Conservation (phyloP, 1,140 invertebrate genomes). For the Chironomus striatipennis region DNA sequence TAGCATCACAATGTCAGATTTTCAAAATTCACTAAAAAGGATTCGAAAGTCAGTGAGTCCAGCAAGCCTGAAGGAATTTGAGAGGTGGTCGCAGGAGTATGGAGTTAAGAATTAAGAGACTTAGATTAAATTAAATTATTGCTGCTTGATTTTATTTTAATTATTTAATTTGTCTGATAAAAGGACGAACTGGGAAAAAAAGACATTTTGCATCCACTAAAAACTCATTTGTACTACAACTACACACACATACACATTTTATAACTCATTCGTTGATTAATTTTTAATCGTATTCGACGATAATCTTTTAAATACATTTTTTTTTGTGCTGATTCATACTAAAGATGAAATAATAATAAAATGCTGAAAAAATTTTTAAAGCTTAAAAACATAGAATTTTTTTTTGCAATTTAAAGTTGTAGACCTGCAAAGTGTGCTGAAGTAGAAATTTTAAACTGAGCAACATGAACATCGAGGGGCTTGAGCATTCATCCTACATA, state of each 20-base stretch:
- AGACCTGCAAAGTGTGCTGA: not conserved
- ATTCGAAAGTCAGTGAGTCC: slow-evolving; percentile 85
- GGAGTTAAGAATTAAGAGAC: slow-evolving; percentile 46
- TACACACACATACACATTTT: not conserved
- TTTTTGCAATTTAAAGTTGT: not conserved
- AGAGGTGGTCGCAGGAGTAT: slow-evolving; percentile 90
- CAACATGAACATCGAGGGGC: not conserved
- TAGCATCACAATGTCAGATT: slow-evolving; percentile 80
- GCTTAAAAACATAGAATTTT: not conserved
- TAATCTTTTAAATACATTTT: not conserved
- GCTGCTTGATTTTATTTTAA: not conserved
- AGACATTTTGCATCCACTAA: not conserved
- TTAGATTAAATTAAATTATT: slow-evolving; percentile 15
- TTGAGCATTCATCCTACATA: not conserved
- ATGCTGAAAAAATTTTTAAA: not conserved
- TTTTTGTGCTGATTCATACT: not conserved
- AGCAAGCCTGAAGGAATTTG: slow-evolving; percentile 73
- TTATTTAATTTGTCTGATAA: not conserved
- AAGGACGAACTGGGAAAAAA: no score
- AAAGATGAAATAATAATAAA: not conserved
- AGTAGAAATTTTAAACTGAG: not conserved
- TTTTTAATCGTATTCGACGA: not conserved
- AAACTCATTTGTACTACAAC: not conserved
- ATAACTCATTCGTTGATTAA: not conserved
- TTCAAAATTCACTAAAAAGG: slow-evolving; percentile 79